Evolutionary conservation across 2,888 invertebrate genomes (phyloP).

Genomic region (Graphium colonna): DNA sequence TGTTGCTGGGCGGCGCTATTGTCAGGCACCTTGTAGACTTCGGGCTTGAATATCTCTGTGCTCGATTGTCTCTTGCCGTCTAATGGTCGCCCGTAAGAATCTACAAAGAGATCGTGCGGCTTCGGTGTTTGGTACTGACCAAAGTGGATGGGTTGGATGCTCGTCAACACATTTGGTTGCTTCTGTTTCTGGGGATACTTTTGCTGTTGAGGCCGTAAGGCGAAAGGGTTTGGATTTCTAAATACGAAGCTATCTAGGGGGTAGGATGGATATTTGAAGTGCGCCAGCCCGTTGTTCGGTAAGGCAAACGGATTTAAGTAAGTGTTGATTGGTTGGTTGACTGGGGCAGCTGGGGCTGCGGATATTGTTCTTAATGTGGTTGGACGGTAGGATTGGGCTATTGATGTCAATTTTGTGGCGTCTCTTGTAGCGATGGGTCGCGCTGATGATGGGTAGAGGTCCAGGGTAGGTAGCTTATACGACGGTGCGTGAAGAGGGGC

Average conservation of each 20-base stretch:
- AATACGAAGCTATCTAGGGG: constrained; percentile 60
- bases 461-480: constrained; percentile 60
- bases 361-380: constrained; percentile 61
- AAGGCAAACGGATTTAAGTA: constrained; percentile 69
- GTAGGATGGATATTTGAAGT: constrained; percentile 68
- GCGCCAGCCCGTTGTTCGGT: constrained; percentile 52
- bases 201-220: constrained; percentile 54
- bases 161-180: constrained; percentile 54
- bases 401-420: constrained; percentile 64
- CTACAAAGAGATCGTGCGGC: constrained; percentile 55
- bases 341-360: constrained; percentile 42
- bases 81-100: constrained; percentile 52
- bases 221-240: constrained; percentile 62
- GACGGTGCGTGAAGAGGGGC: constrained; percentile 58
- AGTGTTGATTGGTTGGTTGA: constrained; percentile 67
- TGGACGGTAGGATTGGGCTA: constrained; percentile 71
- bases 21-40: constrained; percentile 64
- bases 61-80: constrained; percentile 36
- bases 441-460: constrained; percentile 59
- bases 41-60: constrained; percentile 64
- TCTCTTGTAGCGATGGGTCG: constrained; percentile 64
- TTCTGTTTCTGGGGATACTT: constrained; percentile 61
- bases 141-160: constrained; percentile 63
- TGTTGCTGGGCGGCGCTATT: constrained; percentile 63
- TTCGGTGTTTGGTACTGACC: constrained; percentile 57